Base-by-base conservation (phyloP, 2,113 vertebrate species). In the Paralichthys olivaceus region DNA sequence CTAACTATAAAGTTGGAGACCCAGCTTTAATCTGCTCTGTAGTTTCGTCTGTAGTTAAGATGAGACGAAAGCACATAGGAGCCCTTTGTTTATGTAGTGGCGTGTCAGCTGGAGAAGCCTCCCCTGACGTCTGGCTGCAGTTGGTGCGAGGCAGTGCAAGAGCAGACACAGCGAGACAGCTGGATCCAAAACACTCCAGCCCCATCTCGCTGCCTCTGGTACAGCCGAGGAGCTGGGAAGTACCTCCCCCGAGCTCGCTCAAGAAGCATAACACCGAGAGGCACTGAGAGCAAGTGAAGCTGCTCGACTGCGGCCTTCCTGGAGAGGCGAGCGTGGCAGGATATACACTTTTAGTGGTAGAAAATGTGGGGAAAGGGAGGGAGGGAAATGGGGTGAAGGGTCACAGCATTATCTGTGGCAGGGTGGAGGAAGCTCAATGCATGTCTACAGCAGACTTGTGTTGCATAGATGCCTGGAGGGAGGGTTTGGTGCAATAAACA, bases 81-180 rank as follows among this genome's bases (percentile, higher is more conserved):
- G 72, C 28, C 61, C 75, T 81, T 90, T 94, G 91, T 93, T 90
- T 82, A 58, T 68, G 79, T 32, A 90, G 92, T 85, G 63, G 89
- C 7, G 91, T 93, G 94, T 96, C 96, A 96, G 95, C 95, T 95
- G 96, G 90, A 92, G n/a, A 91, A 94, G 92, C 69, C 87, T 93
- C 90, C 71, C 91, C 89, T 96, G 96, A 96, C 95, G 95, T 95
- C 93, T 95, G 91, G 80, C 95, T 93, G 88, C 97, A 98, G 96
- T 96, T 97, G 97, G 94, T 77, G 84, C 75, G 61, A 80, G 43
- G 83, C 72, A 72, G 76, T 77, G 40, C 11, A 75, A 43, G 75
- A 54, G 17, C 70, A 90, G 89, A 91, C 60, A 29, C 86, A 77
- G 65, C 37, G 62, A 73, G 90, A 92, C 92, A 92, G 92, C 92